These are phyloP conservation scores for Suncus etruscus DNA, from an alignment of 2,113 vertebrate species.

Conservation along the genomic window DNA sequence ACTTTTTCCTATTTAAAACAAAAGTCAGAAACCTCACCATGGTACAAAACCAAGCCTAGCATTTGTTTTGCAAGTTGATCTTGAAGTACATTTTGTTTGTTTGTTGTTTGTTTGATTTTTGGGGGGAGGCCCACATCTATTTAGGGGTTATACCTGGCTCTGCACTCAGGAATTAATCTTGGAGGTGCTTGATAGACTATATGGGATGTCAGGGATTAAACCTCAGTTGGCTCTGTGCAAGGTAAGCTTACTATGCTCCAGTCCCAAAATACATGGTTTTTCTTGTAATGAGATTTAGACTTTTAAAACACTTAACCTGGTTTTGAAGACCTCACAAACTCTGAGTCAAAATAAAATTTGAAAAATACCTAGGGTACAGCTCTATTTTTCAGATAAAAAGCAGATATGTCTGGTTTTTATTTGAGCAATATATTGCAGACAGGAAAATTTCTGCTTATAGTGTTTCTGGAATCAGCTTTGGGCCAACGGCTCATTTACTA, in stretches of 20 bases:
- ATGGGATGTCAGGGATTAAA: too few relatives aligned
- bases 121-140: too few relatives aligned
- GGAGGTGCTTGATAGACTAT: too few relatives aligned
- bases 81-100: slow-evolving; percentile 7
- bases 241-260: too few relatives aligned
- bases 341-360: neutral
- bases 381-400: slow-evolving; percentile 20
- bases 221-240: too few relatives aligned
- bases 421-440: neutral
- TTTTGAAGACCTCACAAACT: neutral
- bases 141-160: too few relatives aligned
- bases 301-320: neutral
- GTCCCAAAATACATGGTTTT: too few relatives aligned
- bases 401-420: neutral
- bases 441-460: neutral
- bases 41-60: neutral
- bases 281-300: too few relatives aligned
- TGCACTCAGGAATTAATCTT: too few relatives aligned
- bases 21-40: neutral
- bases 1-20: neutral
- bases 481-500: neutral
- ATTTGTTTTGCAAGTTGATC: slow-evolving; percentile 35
- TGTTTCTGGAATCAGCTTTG: neutral
- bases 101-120: neutral
- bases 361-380: neutral